Base-by-base conservation (phyloP, 2,888 invertebrate genomes). In the Perizoma affinitatum region DNA sequence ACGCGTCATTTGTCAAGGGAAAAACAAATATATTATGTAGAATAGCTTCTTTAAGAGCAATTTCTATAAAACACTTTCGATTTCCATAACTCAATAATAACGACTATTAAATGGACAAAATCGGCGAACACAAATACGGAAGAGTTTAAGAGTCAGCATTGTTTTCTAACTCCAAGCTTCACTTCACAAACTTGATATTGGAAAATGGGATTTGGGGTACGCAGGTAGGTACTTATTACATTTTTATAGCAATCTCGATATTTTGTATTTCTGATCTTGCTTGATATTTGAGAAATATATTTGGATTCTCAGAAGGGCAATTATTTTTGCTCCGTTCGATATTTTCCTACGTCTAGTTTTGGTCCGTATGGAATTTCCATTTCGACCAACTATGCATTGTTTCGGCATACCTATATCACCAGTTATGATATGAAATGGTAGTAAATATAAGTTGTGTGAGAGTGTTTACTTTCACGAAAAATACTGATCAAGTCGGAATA, bases 1-100 rank as follows among this genome's bases (percentile, higher is more conserved):
- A 82, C 77, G 77, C 79, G 79, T 80, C 78, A 78, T 79, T 83
- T 74, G 74, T 72, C 75, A 71, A 69, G 73, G 68, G 79, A 80
- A 87, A 84, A 87, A 87, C 87, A 87, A 82, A 88, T 88, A 88
- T 86, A 86, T 87, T 83, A 75, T 73, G 65, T 76, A 67, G 75
- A 83, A 82, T 75, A 79, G 78, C 79, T 73, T 78, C 82, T 84
- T 80, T 67, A 73, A 79, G 74, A 68, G 70, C 74, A 76, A 82
- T 83, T 80, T 81, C 82, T 81, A 78, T 78, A 72, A 76, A 77
- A 76, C 79, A 78, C 73, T n/a, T n/a, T n/a, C n/a, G n/a, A n/a
- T n/a, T n/a, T n/a, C 72, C 71, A 68, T 75, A 78, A 83, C 83
- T 87, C 80, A 80, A 82, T 79, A 80, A 80, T 78, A 38, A 86